A percentile compares a stretch with the other conserved stretches of the same genome.
phyloP scores from a whole-genome alignment of 2,888 invertebrate genomes.

The Apoda limacodes region DNA sequence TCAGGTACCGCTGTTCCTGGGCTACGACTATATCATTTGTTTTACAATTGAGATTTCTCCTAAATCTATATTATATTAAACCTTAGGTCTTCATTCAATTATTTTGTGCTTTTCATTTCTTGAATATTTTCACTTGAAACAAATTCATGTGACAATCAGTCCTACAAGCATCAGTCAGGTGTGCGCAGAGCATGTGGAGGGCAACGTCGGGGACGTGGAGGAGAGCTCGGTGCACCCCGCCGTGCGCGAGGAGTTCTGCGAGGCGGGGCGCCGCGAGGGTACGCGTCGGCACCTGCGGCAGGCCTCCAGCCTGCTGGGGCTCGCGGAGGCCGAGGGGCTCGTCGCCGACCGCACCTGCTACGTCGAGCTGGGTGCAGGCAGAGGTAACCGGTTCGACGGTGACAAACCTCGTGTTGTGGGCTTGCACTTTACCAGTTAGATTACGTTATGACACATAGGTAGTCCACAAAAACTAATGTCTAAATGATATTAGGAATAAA shows the following conservation, averaged over 20 bases:
- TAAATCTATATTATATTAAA: neutral
- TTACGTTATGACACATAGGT: too few relatives aligned
- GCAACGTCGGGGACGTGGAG: constrained; percentile 27
- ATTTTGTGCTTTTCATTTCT: neutral
- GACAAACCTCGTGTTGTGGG: too few relatives aligned
- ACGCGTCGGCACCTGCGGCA: constrained; percentile 82
- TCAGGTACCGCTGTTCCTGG: too few relatives aligned
- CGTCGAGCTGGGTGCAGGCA: constrained; percentile 92
- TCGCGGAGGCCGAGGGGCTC: constrained; percentile 72
- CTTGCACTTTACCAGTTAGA: too few relatives aligned
- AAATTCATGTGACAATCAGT: neutral
- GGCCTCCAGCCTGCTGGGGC: constrained; percentile 80
- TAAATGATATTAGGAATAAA: too few relatives aligned
- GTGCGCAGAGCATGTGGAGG: constrained; percentile 38
- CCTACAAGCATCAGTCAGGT: neutral
- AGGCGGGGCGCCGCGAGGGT: constrained; percentile 68
- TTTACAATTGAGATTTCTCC: too few relatives aligned
- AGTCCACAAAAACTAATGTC: too few relatives aligned
- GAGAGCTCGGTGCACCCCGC: constrained; percentile 37
- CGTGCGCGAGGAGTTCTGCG: constrained; percentile 35
- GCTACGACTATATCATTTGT: too few relatives aligned
- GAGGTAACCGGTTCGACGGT: too few relatives aligned
- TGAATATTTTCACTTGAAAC: too few relatives aligned
- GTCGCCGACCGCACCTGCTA: constrained; percentile 75
- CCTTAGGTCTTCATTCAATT: neutral